Conservation (phyloP, 2,888 invertebrate species). For the Antitype chi region DNA sequence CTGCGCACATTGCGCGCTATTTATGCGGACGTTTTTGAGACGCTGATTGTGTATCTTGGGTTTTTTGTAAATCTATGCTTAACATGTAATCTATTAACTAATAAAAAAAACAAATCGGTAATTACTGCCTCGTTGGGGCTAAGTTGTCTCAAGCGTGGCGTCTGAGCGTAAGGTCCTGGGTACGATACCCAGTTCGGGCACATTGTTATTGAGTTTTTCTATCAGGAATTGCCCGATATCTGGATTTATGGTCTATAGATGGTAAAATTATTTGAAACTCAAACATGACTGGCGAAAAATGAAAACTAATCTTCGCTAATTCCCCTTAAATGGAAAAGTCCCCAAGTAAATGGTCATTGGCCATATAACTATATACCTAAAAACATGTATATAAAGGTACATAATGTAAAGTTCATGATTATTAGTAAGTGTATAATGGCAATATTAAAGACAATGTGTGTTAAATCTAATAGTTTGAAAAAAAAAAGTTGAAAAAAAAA, state of each 20-base stretch:
- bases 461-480: constrained; percentile 21
- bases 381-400: constrained; percentile 44
- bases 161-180: background rate
- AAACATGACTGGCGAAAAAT: background rate
- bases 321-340: background rate
- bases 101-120: background rate
- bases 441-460: constrained; percentile 46
- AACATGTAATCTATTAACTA: background rate
- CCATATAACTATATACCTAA: constrained; percentile 33
- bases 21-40: too few relatives aligned
- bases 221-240: background rate
- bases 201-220: background rate
- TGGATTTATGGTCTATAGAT: background rate
- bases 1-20: too few relatives aligned
- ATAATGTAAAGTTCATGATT: constrained; percentile 36
- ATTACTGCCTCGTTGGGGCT: background rate
- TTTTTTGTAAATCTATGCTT: too few relatives aligned
- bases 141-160: too few relatives aligned
- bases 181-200: too few relatives aligned
- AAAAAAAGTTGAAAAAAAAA: background rate
- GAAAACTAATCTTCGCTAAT: background rate
- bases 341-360: background rate
- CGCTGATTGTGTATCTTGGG: too few relatives aligned
- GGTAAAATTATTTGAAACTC: background rate
- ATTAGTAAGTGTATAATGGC: constrained; percentile 24